Evolutionary conservation across 2,888 invertebrate species (phyloP), one percentile per base, ranked within the genome.

Genomic region (Hypsopygia costalis): DNA sequence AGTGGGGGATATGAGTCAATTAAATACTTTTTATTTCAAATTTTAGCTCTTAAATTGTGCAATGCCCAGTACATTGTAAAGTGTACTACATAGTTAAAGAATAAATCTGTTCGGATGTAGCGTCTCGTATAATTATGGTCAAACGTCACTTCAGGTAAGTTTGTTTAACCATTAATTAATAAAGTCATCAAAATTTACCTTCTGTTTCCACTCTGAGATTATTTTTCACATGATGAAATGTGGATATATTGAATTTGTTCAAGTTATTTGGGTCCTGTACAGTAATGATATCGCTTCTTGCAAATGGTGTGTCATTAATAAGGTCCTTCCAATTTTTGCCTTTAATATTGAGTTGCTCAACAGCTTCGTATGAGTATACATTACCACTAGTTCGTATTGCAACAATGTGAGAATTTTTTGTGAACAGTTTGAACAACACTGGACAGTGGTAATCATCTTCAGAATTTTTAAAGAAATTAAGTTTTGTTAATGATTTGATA

Each of bases 301-400:
- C 90, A 74, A 99, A 99, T 0, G 97, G 93, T 50, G 94, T 92
- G 73, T 99, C 98, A 51, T 92, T 94, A 7, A 99, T 88, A 27
- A 99, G 91, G 85, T 99, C 99, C 66, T 95, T 96, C 94, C 95
- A 98, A 69, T 97, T 97, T 58, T 95, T 95, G 1, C 95, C 93
- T 80, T 98, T 99, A 37, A 99, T 93, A 71, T 99, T 99, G 28
- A 99, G 90, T 64, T 98, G 96, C 59, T 98, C 97, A 29, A 99
- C 92, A 0, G 98, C 98, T 91, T 99, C 98, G 87, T 94, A 93
- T 0, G 95, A 95, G 77, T 94, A 99, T 0, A 99, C 98, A 91
- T 99, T 99, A 16, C 99, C 99, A 6, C 97, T 98, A 0, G 93
- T 93, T 40, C 91, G 93, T 45, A 98, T 92, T 0, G 97, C 95